phyloP scores from a whole-genome alignment of 2,113 vertebrate species.

The Varanus salvator region DNA sequence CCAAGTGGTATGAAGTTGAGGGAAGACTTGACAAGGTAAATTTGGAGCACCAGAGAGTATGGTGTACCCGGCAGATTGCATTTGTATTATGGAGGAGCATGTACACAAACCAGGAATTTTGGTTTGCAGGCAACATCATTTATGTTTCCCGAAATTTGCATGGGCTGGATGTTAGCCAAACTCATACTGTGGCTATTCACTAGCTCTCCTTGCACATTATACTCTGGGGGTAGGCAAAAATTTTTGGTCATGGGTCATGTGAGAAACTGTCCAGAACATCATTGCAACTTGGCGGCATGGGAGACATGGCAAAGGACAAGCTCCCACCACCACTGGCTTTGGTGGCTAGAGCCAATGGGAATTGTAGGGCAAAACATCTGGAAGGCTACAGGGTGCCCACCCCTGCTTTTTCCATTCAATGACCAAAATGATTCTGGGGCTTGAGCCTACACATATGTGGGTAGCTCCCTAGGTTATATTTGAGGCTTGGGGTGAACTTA shows the following conservation, averaged over 20 bases:
- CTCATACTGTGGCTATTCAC: neutral
- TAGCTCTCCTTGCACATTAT: neutral
- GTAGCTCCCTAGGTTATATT: neutral
- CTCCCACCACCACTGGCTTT: too few relatives aligned
- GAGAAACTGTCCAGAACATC: too few relatives aligned
- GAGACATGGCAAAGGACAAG: too few relatives aligned
- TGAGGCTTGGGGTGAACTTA: neutral
- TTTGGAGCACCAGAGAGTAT: neutral
- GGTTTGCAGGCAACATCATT: neutral
- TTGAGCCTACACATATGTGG: too few relatives aligned
- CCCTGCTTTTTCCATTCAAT: too few relatives aligned
- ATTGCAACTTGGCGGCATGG: too few relatives aligned
- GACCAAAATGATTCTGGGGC: too few relatives aligned
- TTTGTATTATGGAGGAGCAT: neutral
- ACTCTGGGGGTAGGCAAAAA: too few relatives aligned
- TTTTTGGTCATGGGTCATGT: too few relatives aligned
- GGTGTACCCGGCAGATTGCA: neutral
- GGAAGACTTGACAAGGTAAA: neutral
- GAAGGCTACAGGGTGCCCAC: too few relatives aligned
- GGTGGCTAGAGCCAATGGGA: too few relatives aligned
- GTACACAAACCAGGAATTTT: neutral
- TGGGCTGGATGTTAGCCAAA: neutral
- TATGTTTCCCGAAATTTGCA: neutral
- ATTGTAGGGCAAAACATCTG: too few relatives aligned
- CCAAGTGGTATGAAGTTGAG: neutral